Evolutionary conservation across 2,888 invertebrate species (phyloP), one percentile per base, ranked within the genome.

Genomic region (Steinernema carpocapsae): DNA sequence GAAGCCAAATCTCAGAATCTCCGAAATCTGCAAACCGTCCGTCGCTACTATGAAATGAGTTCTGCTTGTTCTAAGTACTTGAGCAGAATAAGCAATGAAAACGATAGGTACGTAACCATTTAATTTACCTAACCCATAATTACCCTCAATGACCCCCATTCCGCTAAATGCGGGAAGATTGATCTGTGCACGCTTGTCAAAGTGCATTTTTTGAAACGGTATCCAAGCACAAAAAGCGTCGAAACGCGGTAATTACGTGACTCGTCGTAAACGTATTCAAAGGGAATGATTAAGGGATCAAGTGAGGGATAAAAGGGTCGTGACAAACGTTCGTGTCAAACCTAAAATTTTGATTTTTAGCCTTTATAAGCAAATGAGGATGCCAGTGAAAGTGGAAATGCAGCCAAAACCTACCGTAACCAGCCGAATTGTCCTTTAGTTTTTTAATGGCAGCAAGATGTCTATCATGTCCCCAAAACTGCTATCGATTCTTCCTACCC

Each of bases 391-490:
- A 32, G 29, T 37, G 1, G 29, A 64, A 32, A 64, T 64, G 64
- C 32, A 64, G 17, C 64, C 64, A 64, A 32, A 2, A 32, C 29
- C 19, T 17, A 29, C 64, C 17, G 52, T 52, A 52, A n/a, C 6
- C 24, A 52, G 52, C 24, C 48, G n/a, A n/a, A n/a, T n/a, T n/a
- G n/a, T 52, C 22, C 2, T 24, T 24, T 12, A 52, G 52, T 17
- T 64, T 19, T 64, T 64, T 17, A 64, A 64, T 32, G 64, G 64
- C 32, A 64, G 32, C 29, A 80, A 80, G 73, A 74, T 81, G 59
- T 81, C 82, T 6, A 77, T 84, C 14, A 73, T 84, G 56, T 84
- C 84, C 0, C 84, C 84, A 2, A 75, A 79, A 72, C 75, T 84
- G 7, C 76, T 84, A 52, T 82, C 83, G 4, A 70, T 84, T 12